phyloP scores from a whole-genome alignment of 2,113 vertebrate genomes.

The Tapirus terrestris region DNA sequence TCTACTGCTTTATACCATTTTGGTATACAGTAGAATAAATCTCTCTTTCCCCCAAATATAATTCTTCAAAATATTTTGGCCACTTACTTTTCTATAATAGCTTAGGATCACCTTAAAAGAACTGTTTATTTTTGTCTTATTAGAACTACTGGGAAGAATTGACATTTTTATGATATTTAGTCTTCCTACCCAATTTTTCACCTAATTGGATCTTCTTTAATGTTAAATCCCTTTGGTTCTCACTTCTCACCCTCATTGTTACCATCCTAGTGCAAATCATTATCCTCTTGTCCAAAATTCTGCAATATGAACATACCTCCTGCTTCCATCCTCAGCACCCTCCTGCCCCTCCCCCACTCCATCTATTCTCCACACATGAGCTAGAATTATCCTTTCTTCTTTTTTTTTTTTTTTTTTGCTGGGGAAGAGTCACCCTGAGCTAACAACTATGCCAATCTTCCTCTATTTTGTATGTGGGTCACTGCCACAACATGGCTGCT shows the following conservation, averaged over 20 bases:
- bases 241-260: not conserved
- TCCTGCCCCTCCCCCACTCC: not conserved
- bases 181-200: not conserved
- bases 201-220: not conserved
- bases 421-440: too few relatives aligned
- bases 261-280: not conserved
- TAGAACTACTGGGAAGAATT: conserved; percentile 3
- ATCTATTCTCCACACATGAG: not conserved
- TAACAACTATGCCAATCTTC: too few relatives aligned
- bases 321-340: not conserved
- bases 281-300: not conserved
- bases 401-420: too few relatives aligned
- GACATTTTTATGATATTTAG: conserved; percentile 35
- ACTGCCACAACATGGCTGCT: too few relatives aligned
- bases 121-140: not conserved
- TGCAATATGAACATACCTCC: not conserved
- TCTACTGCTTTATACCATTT: not conserved
- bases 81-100: not conserved
- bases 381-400: too few relatives aligned
- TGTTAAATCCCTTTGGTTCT: not conserved
- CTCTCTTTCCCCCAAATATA: not conserved
- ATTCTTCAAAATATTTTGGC: not conserved
- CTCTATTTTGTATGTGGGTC: too few relatives aligned
- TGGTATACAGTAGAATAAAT: not conserved
- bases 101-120: not conserved